phyloP scores from a whole-genome alignment of 2,888 invertebrate species.

The Drosophila kambysellisi region DNA sequence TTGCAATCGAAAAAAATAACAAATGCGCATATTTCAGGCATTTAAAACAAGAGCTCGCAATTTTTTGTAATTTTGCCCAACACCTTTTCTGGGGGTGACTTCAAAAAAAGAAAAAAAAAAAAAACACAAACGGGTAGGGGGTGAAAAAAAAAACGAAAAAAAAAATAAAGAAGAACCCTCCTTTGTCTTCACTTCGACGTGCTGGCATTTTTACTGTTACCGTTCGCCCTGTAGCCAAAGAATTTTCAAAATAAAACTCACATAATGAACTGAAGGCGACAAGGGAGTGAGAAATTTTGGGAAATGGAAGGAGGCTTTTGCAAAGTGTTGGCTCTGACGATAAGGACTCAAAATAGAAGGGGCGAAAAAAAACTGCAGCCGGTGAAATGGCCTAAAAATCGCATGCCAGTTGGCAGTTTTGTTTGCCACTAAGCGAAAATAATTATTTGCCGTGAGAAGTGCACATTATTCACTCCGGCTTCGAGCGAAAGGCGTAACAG shows the following conservation, averaged over 20 bases:
- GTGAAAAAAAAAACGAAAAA: constrained; percentile 10
- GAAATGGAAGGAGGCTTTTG: neutral
- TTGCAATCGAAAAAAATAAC: constrained; percentile 15
- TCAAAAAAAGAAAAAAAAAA: neutral
- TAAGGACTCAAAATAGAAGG: constrained; percentile 31
- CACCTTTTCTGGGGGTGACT: constrained; percentile 58
- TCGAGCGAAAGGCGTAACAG: constrained; percentile 27
- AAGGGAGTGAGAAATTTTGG: constrained; percentile 9
- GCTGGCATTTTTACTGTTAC: constrained; percentile 61
- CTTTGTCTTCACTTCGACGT: constrained; percentile 53
- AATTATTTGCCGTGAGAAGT: constrained; percentile 83
- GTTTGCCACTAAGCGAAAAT: constrained; percentile 69
- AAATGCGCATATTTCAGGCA: constrained; percentile 62
- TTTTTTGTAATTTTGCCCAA: constrained; percentile 60
- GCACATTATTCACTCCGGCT: constrained; percentile 78
- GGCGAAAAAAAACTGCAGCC: constrained; percentile 33
- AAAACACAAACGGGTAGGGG: neutral
- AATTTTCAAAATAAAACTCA: constrained; percentile 54
- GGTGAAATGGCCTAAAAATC: constrained; percentile 65
- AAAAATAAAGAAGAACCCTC: constrained; percentile 36
- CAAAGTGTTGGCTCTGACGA: constrained; percentile 38
- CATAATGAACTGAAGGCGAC: constrained; percentile 68
- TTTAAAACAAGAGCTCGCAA: constrained; percentile 48
- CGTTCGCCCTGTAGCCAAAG: constrained; percentile 56
- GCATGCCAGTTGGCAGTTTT: constrained; percentile 72